A percentile compares a stretch with the other conserved stretches of the same genome.
Conservation (phyloP, 2,113 vertebrate genomes). For the Helogale parvula region DNA sequence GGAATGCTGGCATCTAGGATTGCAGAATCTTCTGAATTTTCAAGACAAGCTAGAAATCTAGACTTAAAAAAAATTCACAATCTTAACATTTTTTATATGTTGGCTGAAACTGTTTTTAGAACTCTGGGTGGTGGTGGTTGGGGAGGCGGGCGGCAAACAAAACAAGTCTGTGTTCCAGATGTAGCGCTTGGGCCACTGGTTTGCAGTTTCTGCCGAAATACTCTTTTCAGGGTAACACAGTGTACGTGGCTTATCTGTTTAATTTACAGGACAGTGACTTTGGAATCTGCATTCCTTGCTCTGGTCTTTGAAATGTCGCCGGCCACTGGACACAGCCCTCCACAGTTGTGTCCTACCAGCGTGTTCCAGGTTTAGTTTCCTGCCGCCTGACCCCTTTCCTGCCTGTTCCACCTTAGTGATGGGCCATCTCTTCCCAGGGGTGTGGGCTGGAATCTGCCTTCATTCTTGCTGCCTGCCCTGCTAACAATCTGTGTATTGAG, state of each 20-base stretch:
- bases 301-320: not conserved
- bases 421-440: not conserved
- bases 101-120: slow-evolving; percentile 57
- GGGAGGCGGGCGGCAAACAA: not conserved
- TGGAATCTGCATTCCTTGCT: not conserved
- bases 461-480: not conserved
- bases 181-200: slow-evolving; percentile 11
- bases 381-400: not conserved
- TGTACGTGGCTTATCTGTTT: not conserved
- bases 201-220: slow-evolving; percentile 34
- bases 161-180: slow-evolving; percentile 61
- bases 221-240: not conserved
- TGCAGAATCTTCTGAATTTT: not conserved
- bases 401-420: not conserved
- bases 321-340: not conserved
- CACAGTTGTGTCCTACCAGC: not conserved
- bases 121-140: not conserved
- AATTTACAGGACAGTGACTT: not conserved
- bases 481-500: not conserved
- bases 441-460: not conserved
- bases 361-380: not conserved
- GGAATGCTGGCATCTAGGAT: not conserved
- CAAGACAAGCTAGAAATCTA: slow-evolving; percentile 8
- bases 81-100: slow-evolving; percentile 61
- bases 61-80: not conserved